Evolutionary conservation across 2,888 invertebrate species (phyloP), one percentile per base, ranked within the genome.

Genomic region (Cyrtodaria siliqua): DNA sequence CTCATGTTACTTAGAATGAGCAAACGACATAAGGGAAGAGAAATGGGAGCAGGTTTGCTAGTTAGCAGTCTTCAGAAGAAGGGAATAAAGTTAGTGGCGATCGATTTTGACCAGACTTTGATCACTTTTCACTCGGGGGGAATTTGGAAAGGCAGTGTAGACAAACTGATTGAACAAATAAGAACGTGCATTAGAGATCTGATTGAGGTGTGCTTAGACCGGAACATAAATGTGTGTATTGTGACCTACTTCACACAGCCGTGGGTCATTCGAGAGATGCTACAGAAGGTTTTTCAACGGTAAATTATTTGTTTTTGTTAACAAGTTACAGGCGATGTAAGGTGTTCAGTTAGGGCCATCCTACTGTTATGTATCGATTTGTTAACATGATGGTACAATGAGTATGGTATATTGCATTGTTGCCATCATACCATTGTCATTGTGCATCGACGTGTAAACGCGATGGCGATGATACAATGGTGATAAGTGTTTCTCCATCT

Each of bases 41-140:
- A 74, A 57, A n/a, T 49, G 23, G 80, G 80, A 1, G 55, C 53
- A 8, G 42, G 67, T 6, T 33, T 63, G 20, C 50, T 90, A 23
- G 86, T 90, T 18, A 57, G 66, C 18, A 69, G 84, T 4, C 70
- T 91, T 12, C 74, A 77, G 4, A 78, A 83, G 52, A 87, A 88
- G 67, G 88, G 90, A 29, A 85, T 91, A 47, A 86, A 87, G 50
- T 81, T 92, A 33, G 69, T 92, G 33, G 92, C 92, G 0, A 69
- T 91, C 1, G 92, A 92, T 78, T 92, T 92, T 77, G 92, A 92
- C 74, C 86, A 87, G 64, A 91, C 92, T 14, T 80, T 91, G 42
- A 86, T 92, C 44, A 86, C 86, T 9, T 86, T 91, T 47, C 92
- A 92, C 67, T 89, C 92, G 12, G 88, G 88, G n/a, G 92, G 92